Evolutionary conservation across 2,888 invertebrate species (phyloP).

Genomic region (Bombyx huttoni): DNA sequence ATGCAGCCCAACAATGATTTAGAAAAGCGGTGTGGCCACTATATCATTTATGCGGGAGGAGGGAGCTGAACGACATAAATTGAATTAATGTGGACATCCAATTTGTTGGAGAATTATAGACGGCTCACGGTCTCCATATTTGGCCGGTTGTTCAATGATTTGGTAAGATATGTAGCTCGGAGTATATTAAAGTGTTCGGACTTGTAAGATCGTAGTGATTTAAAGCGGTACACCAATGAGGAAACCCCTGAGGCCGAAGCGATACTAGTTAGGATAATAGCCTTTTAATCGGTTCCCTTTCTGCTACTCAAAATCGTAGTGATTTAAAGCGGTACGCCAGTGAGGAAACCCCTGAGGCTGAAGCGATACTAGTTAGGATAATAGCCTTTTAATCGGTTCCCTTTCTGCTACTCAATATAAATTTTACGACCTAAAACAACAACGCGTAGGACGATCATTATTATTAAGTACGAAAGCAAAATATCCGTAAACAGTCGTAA

Average conservation of each 20-base stretch:
- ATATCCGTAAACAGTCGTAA: not conserved
- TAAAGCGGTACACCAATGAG: not conserved
- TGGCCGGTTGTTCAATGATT: slow-evolving; percentile 6
- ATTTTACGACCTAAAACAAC: slow-evolving; percentile 8
- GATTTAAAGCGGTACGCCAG: no score
- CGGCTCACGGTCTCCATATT: slow-evolving; percentile 27
- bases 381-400: slow-evolving; percentile 7
- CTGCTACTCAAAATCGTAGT: slow-evolving; percentile 4
- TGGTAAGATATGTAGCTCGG: not conserved
- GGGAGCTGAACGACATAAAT: slow-evolving; percentile 32
- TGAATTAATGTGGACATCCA: slow-evolving; percentile 46
- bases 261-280: slow-evolving; percentile 6
- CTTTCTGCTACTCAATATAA: slow-evolving; percentile 5
- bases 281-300: slow-evolving; percentile 7
- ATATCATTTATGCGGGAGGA: slow-evolving; percentile 29
- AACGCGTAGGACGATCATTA: not conserved
- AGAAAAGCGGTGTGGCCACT: slow-evolving; percentile 35
- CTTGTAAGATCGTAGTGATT: not conserved
- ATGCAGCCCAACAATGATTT: slow-evolving; percentile 43
- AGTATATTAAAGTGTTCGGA: not conserved
- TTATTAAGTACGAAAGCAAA: slow-evolving; percentile 5
- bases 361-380: slow-evolving; percentile 6
- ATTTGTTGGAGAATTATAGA: slow-evolving; percentile 28
- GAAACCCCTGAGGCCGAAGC: not conserved
- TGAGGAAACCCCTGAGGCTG: no score